phyloP scores from a whole-genome alignment of 2,797 vertebrate species.

The Ataeniobius toweri region DNA sequence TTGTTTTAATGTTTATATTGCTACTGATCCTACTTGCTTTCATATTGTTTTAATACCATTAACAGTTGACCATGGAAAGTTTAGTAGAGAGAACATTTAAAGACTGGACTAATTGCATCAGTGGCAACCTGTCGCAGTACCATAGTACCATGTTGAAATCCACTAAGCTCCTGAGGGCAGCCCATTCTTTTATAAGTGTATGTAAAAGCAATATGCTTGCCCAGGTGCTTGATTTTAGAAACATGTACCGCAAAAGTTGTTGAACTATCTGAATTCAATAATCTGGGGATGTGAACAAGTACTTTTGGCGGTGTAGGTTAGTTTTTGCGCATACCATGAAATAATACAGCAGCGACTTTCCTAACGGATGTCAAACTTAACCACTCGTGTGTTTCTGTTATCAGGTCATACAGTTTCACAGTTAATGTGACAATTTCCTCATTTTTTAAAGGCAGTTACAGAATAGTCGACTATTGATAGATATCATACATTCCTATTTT shows the following conservation, averaged over 20 bases:
- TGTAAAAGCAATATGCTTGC: background rate
- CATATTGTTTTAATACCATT: background rate
- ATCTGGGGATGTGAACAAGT: background rate
- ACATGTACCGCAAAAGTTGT: background rate
- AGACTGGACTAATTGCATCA: background rate
- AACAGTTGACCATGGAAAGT: background rate
- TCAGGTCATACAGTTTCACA: background rate
- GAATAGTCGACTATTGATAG: background rate
- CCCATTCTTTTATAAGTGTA: background rate
- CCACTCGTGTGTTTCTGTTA: background rate
- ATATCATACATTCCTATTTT: background rate
- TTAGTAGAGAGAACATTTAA: background rate
- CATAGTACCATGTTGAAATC: background rate
- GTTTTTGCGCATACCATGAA: background rate
- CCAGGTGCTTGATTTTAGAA: background rate
- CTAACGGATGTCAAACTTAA: no score
- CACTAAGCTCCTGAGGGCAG: no score
- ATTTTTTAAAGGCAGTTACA: background rate
- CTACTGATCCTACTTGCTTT: no score
- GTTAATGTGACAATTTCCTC: background rate
- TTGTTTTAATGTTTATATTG: no score
- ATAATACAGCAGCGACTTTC: background rate
- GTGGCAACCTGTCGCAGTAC: background rate
- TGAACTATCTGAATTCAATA: background rate
- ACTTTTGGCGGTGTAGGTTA: background rate